phyloP scores from a whole-genome alignment of 2,113 vertebrate genomes.

The Pithys albifrons region DNA sequence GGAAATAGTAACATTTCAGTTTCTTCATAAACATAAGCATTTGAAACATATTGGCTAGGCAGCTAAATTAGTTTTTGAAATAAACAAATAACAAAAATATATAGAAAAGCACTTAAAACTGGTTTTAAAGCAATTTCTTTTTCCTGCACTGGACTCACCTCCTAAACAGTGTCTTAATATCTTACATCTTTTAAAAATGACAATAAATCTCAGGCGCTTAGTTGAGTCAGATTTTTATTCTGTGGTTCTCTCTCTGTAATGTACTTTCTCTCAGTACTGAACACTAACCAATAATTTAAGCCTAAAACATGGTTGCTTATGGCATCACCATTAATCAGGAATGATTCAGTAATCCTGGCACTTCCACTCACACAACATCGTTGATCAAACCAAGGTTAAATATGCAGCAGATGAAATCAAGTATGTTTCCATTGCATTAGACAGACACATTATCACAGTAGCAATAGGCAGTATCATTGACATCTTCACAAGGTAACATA shows the following conservation, averaged over 20 bases:
- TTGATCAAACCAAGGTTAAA: neutral
- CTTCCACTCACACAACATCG: neutral
- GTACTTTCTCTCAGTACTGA: neutral
- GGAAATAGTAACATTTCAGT: neutral
- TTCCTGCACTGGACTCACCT: neutral
- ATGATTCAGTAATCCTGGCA: neutral
- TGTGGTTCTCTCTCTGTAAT: neutral
- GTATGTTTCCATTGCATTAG: neutral
- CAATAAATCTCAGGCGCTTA: neutral
- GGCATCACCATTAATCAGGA: constrained; percentile 8
- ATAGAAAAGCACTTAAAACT: neutral
- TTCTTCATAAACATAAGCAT: neutral
- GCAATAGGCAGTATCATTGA: neutral
- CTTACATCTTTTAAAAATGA: neutral
- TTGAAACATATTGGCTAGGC: neutral
- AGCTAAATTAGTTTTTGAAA: neutral
- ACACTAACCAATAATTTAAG: neutral
- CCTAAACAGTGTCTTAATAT: neutral
- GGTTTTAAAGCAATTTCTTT: neutral
- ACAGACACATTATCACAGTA: neutral
- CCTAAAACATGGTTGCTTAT: neutral
- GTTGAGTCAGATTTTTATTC: neutral
- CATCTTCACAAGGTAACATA: neutral
- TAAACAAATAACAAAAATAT: neutral
- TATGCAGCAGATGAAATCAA: neutral